These are phyloP conservation scores for Polyploca ridens DNA, from an alignment of 2,888 invertebrate species.

Conservation along the genomic window DNA sequence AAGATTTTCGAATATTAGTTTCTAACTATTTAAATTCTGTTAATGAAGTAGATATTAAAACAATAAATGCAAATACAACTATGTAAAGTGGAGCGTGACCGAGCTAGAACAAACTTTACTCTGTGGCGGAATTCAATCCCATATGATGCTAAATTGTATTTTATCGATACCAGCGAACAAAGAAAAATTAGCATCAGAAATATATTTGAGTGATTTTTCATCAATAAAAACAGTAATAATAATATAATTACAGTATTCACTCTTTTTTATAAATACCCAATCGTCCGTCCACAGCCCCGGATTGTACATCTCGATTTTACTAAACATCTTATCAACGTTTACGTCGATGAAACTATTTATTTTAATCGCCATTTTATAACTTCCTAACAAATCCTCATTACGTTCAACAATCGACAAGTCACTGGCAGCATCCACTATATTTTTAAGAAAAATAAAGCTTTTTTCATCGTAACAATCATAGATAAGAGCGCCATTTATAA, in stretches of 20 bases:
- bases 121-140: slow-evolving; percentile 29
- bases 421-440: slow-evolving; percentile 27
- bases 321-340: slow-evolving; percentile 37
- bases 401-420: slow-evolving; percentile 27
- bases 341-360: slow-evolving; percentile 42
- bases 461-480: slow-evolving; percentile 57
- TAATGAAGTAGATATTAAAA: no score
- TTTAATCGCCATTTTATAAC: slow-evolving; percentile 42
- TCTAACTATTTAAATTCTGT: no score
- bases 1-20: no score
- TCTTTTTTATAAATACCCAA: slow-evolving; percentile 46
- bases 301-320: slow-evolving; percentile 54
- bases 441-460: slow-evolving; percentile 41
- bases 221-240: slow-evolving; percentile 47
- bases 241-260: slow-evolving; percentile 26
- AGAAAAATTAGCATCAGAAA: slow-evolving; percentile 43
- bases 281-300: slow-evolving; percentile 38
- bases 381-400: slow-evolving; percentile 13
- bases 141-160: slow-evolving; percentile 46
- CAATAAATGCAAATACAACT: not conserved
- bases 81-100: not conserved
- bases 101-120: not conserved
- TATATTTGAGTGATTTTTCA: slow-evolving; percentile 43
- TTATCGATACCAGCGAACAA: slow-evolving; percentile 60
- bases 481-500: slow-evolving; percentile 50